Percentiles rank a stretch among this genome's conserved stretches.
phyloP scores from a whole-genome alignment of 1,140 invertebrate genomes.

The Brachionus calyciflorus region DNA sequence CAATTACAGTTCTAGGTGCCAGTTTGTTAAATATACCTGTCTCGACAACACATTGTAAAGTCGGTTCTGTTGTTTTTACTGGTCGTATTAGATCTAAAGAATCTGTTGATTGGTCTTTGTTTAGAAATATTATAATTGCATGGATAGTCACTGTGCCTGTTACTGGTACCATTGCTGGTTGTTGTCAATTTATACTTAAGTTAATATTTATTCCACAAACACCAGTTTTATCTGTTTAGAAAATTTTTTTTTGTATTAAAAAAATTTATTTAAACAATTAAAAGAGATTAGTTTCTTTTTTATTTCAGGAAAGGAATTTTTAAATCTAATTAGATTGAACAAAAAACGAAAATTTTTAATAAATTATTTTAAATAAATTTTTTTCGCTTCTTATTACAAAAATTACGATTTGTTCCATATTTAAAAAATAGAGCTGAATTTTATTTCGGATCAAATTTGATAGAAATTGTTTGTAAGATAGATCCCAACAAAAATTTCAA shows the following conservation, averaged over 20 bases:
- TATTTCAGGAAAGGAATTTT: too few species aligned
- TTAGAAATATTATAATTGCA: slow-evolving; percentile 85
- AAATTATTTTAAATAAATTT: too few species aligned
- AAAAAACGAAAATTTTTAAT: too few species aligned
- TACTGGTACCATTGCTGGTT: slow-evolving; percentile 76
- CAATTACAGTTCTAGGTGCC: slow-evolving; percentile 88
- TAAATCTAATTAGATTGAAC: too few species aligned
- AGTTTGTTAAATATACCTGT: slow-evolving; percentile 93
- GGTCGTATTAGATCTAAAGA: slow-evolving; percentile 71
- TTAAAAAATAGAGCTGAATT: too few species aligned
- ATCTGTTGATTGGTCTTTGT: slow-evolving; percentile 85
- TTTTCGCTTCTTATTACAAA: too few species aligned
- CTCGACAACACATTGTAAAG: slow-evolving; percentile 97
- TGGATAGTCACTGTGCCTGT: slow-evolving; percentile 95
- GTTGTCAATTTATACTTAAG: slow-evolving; percentile 43
- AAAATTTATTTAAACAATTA: too few species aligned
- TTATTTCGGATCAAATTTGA: too few species aligned
- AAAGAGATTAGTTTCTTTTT: too few species aligned
- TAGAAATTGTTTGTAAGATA: too few species aligned
- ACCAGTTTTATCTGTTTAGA: background rate
- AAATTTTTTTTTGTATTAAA: background rate
- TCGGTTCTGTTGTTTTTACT: slow-evolving; percentile 89
- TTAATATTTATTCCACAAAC: background rate
- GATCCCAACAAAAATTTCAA: too few species aligned
- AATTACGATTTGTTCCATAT: too few species aligned